These are phyloP conservation scores for Callocephalon fimbriatum DNA, from an alignment of 2,113 vertebrate species.

Conservation along the genomic window DNA sequence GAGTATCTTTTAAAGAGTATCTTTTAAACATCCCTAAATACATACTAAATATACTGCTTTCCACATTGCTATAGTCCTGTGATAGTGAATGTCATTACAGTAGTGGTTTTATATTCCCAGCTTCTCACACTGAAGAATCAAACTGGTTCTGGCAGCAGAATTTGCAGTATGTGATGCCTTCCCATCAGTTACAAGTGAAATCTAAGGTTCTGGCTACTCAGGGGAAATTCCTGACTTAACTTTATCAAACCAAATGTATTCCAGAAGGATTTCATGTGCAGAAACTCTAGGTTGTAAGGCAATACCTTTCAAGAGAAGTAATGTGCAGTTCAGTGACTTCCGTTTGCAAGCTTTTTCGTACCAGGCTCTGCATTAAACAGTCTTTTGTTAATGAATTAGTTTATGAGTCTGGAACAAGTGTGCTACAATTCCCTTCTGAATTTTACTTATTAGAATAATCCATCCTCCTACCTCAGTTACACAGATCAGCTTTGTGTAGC, in stretches of 20 bases:
- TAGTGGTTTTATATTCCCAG: not conserved
- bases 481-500: not conserved
- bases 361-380: not conserved
- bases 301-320: not conserved
- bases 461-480: not conserved
- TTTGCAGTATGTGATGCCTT: not conserved
- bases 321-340: not conserved
- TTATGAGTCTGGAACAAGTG: not conserved
- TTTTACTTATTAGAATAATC: not conserved
- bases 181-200: not conserved
- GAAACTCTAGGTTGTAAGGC: not conserved
- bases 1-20: not conserved
- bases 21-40: not conserved
- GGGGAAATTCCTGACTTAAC: not conserved
- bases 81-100: not conserved
- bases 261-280: not conserved
- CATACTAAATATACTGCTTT: not conserved
- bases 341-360: not conserved
- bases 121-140: not conserved
- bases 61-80: not conserved
- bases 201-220: not conserved
- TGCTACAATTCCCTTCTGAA: not conserved
- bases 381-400: not conserved
- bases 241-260: not conserved
- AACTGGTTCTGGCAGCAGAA: not conserved